phyloP scores from a whole-genome alignment of 2,888 invertebrate species.

The Allolobophora icterica region DNA sequence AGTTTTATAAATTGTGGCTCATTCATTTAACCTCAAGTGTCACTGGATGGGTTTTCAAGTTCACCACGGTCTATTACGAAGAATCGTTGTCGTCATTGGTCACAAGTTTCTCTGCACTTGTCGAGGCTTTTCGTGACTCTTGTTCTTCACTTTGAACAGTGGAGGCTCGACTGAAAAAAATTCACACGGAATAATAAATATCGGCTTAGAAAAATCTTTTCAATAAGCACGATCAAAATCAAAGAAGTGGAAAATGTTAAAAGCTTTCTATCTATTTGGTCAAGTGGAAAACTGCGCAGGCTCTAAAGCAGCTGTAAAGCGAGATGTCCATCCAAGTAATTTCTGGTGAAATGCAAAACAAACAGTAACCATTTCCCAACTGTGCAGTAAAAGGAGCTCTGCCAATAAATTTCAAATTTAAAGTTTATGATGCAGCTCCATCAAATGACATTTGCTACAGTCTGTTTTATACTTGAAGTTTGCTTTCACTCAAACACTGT shows the following conservation, averaged over 20 bases:
- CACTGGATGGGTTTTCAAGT: not conserved
- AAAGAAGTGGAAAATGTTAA: not conserved
- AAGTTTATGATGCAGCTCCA: not conserved
- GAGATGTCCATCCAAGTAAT: not conserved
- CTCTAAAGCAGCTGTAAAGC: not conserved
- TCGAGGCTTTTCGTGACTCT: not conserved
- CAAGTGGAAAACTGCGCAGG: not conserved
- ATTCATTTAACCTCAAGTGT: not conserved
- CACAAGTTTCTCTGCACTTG: not conserved
- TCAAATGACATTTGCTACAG: not conserved
- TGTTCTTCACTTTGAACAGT: constrained; percentile 6
- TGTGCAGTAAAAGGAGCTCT: not conserved
- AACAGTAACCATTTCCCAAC: not conserved
- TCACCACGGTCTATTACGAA: not conserved
- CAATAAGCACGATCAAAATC: not conserved
- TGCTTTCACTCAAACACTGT: not conserved
- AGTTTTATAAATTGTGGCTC: not conserved
- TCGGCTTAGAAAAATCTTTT: not conserved
- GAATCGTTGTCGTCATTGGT: not conserved
- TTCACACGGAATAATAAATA: not conserved
- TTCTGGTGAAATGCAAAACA: no score
- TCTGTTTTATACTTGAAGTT: not conserved
- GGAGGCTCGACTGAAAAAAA: not conserved
- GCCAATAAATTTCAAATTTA: not conserved
- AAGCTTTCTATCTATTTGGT: not conserved